Evolutionary conservation across 2,888 invertebrate species (phyloP), one percentile per base, ranked within the genome.

Genomic region (Athalia rosae): DNA sequence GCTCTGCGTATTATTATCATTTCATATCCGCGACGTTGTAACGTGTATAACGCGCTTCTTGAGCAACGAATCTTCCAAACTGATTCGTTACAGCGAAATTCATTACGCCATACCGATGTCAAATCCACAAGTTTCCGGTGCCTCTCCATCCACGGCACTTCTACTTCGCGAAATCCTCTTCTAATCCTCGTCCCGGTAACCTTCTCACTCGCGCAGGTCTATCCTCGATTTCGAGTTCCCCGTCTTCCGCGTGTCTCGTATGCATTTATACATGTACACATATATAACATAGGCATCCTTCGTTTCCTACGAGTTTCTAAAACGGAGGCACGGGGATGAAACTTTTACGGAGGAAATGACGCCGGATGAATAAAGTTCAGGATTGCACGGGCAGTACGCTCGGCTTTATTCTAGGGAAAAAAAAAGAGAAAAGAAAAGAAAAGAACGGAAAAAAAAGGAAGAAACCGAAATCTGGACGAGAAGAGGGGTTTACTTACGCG

Each of bases 11-110:
- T 28, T 28, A 28, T 28, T 28, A 28, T 28, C 28, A 28, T 28
- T 28, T 28, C 28, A 28, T 28, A 28, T 28, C 59, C 59, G 13
- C 13, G 15, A 43, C 41, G 67, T 47, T n/a, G 67, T 50, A 13
- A 53, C 41, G n/a, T n/a, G n/a, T n/a, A n/a, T n/a, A 48, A 67
- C 53, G 47, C 58, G 43, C 45, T 43, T 13, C 58, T 71, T n/a
- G 71, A 71, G 43, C 45, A 50, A 28, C n/a, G n/a, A n/a, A 58
- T 58, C 71, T 71, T 71, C 58, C 45, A 47, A 58, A 59, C 56
- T 56, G 47, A 71, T 58, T 71, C 59, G 71, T 71, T 71, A 59
- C 71, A 58, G 71, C 45, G 41, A 59, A 71, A 45, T 71, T 71
- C 15, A 71, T 71, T 47, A 59, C 71, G 58, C 43, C 58, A 58